Conservation (phyloP, 2,797 vertebrate species). For the Eurystomus glaucurus region DNA sequence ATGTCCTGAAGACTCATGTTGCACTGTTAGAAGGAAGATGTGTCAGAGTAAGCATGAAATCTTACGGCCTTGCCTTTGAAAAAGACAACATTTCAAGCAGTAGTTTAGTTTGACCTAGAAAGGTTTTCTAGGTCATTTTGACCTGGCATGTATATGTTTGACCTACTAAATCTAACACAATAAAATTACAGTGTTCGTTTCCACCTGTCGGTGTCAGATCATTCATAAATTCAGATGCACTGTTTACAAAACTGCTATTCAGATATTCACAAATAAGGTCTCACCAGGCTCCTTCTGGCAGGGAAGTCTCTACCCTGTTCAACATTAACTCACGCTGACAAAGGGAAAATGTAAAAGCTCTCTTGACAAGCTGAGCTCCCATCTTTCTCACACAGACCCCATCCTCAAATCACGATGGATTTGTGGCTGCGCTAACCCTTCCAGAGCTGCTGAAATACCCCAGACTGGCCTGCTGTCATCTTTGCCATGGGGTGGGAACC, state of each 20-base stretch:
- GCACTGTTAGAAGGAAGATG: constrained; percentile 56
- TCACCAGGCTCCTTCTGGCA: constrained; percentile 1
- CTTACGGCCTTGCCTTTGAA: not conserved
- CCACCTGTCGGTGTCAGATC: constrained; percentile 67
- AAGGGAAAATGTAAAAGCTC: constrained; percentile 42
- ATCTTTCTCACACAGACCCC: not conserved
- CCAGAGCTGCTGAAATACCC: not conserved
- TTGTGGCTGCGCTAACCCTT: not conserved
- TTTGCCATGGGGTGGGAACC: not conserved
- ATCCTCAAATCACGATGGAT: accelerated
- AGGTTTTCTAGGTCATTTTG: constrained; percentile 82
- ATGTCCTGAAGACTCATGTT: constrained; percentile 28
- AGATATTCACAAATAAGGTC: constrained; percentile 50
- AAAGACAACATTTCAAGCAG: constrained; percentile 70
- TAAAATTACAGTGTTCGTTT: constrained; percentile 59
- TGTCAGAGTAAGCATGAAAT: constrained; percentile 55
- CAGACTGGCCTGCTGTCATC: not conserved
- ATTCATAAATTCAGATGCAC: constrained; percentile 71
- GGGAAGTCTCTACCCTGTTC: constrained; percentile 34
- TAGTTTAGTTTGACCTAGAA: constrained; percentile 81
- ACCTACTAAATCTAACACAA: constrained; percentile 78
- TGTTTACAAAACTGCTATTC: constrained; percentile 63
- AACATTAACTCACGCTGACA: constrained; percentile 40
- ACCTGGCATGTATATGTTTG: constrained; percentile 70
- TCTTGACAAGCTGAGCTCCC: not conserved